Evolutionary conservation across 2,797 vertebrate genomes (phyloP), one percentile per base, ranked within the genome.

Genomic region (Mormyrus hasselquistii): DNA sequence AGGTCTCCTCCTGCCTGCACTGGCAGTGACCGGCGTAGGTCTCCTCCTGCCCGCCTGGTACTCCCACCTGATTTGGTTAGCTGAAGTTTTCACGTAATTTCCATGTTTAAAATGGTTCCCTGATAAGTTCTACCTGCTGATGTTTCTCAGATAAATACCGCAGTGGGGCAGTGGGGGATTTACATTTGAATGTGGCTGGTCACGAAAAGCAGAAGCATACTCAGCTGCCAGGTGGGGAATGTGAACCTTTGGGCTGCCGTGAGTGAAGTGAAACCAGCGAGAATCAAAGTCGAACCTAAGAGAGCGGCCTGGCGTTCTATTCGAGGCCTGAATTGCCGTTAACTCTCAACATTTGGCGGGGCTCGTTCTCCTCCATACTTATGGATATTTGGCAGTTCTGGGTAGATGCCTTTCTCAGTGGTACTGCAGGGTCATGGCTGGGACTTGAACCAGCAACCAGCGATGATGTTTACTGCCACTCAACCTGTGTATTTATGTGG

Each of bases 211-310:
- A 90, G 38, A 73, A 88, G 65, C 73, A 90, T 92, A 92, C 92
- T 92, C 92, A 90, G 85, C 91, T 86, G 90, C 90, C 90, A 91
- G 87, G 89, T 88, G 44, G 92, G 90, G 90, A 90, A 87, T 90
- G 89, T 79, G 90, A 91, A 59, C 41, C 94, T 89, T 93, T 38
- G 79, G 87, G 89, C 88, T 87, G 89, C 90, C 90, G 79, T 88
- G 88, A 89, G 69, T 50, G 89, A 91, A 92, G 90, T 90, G 90
- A 92, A 87, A 89, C 91, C 92, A 91, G 90, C 93, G 89, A 92
- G 93, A 93, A 92, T 92, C 92, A 92, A 93, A 95, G 96, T 96
- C 84, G 95, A 93, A 95, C 94, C 95, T 96, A 96, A 96, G 95
- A 12, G 29, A 53, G 55, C 22, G n/a, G 76, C 53, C 88, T 73